Evolutionary conservation across 2,888 invertebrate genomes (phyloP).

Genomic region (Argynnis bischoffii): DNA sequence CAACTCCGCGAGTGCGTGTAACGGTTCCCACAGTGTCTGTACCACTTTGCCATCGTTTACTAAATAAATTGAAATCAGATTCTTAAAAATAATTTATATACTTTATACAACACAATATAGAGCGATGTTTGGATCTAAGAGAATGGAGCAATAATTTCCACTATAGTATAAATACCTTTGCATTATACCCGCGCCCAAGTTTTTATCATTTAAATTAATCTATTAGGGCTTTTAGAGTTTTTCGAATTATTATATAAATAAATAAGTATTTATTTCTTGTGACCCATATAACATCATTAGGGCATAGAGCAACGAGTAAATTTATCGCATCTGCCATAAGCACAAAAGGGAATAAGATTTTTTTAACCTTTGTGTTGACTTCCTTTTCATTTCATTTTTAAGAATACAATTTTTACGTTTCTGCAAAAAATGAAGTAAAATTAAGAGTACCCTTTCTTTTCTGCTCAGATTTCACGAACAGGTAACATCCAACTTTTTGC

Average conservation of each 20-base stretch:
- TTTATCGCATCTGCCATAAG: constrained; percentile 63
- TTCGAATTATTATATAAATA: too few species aligned
- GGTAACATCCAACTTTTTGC: constrained; percentile 77
- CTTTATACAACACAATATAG: too few species aligned
- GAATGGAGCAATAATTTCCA: too few species aligned
- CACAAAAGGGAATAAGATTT: constrained; percentile 63
- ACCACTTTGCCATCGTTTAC: constrained; percentile 48
- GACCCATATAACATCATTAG: constrained; percentile 61
- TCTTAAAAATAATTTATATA: constrained; percentile 1
- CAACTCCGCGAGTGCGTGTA: constrained; percentile 74
- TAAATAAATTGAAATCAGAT: constrained; percentile 35
- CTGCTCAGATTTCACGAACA: constrained; percentile 78
- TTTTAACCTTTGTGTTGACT: constrained; percentile 73
- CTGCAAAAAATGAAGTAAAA: constrained; percentile 68
- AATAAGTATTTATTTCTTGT: constrained; percentile 41
- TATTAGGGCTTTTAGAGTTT: too few species aligned
- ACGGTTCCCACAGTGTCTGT: constrained; percentile 65
- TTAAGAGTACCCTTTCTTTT: constrained; percentile 75
- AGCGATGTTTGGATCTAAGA: too few species aligned
- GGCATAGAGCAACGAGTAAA: constrained; percentile 69
- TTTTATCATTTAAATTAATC: too few species aligned
- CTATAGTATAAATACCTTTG: too few species aligned
- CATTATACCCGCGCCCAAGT: too few species aligned
- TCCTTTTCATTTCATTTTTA: constrained; percentile 72
- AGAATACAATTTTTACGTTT: constrained; percentile 63